Base-by-base conservation (phyloP, 2,888 invertebrate species). In the Melolontha melolontha region DNA sequence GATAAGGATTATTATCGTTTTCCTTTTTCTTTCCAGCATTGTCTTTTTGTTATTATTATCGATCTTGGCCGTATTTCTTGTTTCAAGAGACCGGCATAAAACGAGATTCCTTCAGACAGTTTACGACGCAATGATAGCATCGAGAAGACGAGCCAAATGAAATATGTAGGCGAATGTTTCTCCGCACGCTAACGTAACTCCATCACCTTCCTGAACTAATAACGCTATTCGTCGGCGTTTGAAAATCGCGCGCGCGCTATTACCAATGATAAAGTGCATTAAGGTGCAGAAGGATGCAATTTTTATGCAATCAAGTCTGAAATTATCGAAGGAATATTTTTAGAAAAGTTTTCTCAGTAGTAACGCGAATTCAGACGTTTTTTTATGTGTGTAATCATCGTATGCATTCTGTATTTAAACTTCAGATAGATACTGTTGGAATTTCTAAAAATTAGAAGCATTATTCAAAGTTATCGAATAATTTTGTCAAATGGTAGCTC, bases 221-320 rank as follows among this genome's bases (percentile, higher is more conserved):
- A 51, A 51, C 51, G 51, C 27, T 29, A 12, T 51, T 51, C 22
- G 29, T 27, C 29, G 51, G 12, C n/a, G 34, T 12, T 12, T 12
- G 51, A 51, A 22, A 29, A 27, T 11, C 12, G 29, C 22, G n/a
- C 51, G n/a, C 12, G 27, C 8, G 22, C n/a, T 12, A 1, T 6
- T n/a, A n/a, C 51, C 29, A 12, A 51, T 51, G 51, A 51, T 29
- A 51, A 51, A 51, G 12, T 27, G 51, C 51, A 51, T 51, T 51
- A 51, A 29, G 12, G 27, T 27, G 29, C 11, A 29, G 51, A 27
- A 51, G 27, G 51, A 51, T 51, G 51, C 51, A 51, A 51, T 51
- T 51, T 51, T 51, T 29, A 29, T 29, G 51, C 51, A 51, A 51
- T 51, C 51, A 29, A 29, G n/a, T 51, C 29, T 51, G 34, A 51